phyloP scores from a whole-genome alignment of 2,888 invertebrate genomes.

The Crossocerus cetratus region DNA sequence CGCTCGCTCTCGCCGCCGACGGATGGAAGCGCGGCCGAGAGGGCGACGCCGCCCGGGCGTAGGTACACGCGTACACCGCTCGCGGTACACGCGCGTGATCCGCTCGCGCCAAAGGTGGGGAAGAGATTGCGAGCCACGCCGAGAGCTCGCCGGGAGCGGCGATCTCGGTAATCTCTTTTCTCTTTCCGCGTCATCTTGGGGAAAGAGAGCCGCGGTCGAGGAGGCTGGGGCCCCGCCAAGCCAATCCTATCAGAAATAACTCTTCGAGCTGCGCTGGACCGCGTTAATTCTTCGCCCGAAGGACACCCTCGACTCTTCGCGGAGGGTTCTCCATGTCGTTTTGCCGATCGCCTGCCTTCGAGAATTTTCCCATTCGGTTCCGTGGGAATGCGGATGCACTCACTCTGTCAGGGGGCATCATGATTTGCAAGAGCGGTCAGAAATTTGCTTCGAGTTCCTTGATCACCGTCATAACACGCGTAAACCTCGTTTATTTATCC shows the following conservation, averaged over 20 bases:
- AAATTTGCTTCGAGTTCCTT: too few relatives aligned
- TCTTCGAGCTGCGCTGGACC: constrained; percentile 9
- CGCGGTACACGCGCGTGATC: background rate
- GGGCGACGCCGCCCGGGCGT: background rate
- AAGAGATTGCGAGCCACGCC: constrained; percentile 28
- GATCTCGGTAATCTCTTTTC: constrained; percentile 19
- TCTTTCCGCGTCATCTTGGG: background rate
- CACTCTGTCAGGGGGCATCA: background rate
- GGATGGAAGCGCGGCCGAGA: constrained; percentile 32
- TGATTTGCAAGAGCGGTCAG: background rate
- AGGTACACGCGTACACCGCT: constrained; percentile 7
- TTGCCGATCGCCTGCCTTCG: background rate
- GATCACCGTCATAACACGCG: too few relatives aligned
- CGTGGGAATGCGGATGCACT: constrained; percentile 9
- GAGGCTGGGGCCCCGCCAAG: background rate
- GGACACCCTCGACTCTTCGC: constrained; percentile 22
- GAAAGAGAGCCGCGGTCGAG: background rate
- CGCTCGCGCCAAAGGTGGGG: background rate
- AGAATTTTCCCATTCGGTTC: background rate
- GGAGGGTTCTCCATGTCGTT: constrained; percentile 10
- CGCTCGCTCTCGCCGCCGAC: constrained; percentile 12
- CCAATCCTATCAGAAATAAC: constrained; percentile 18
- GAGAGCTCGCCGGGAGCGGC: background rate
- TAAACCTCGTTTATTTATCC: too few relatives aligned
- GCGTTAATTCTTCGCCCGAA: constrained; percentile 25